phyloP scores from a whole-genome alignment of 2,113 vertebrate genomes.

The pig (Sus scrofa) region T2T-Sscrofa CM000819.6:130656501-130657000 shows the following conservation, averaged over 20 bases:
- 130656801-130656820: not conserved
- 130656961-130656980: not conserved
- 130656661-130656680: constrained; percentile 24
- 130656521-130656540: not conserved
- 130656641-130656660: not conserved
- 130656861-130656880: not conserved
- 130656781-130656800: not conserved
- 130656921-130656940: not conserved
- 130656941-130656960: not conserved
- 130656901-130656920: not conserved
- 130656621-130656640: not conserved
- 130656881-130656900: not conserved
- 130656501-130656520: not conserved
- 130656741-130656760: not conserved
- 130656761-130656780: not conserved
- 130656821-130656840: not conserved
- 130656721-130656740: constrained; percentile 11
- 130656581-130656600: not conserved
- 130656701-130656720: not conserved
- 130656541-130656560: not conserved
- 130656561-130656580: not conserved
- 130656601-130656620: not conserved
- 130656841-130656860: not conserved
- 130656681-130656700: not conserved
- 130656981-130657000: not conserved